Base-by-base conservation (phyloP, 2,797 vertebrate genomes). In the Sphenodon punctatus region DNA sequence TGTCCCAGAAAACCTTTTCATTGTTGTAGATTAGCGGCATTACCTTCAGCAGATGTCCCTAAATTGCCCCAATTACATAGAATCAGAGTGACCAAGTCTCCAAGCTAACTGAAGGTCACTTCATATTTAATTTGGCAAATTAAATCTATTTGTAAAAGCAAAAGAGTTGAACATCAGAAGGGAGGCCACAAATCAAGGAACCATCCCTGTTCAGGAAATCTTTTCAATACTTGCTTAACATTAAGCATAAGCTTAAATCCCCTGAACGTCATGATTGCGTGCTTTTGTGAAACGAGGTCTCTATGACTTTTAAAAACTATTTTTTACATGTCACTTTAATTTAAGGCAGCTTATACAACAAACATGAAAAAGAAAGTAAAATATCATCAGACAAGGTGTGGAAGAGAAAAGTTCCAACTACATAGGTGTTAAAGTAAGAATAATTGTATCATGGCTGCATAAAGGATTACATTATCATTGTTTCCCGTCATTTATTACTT, bases 401-500 rank as follows among this genome's bases (percentile, higher is more conserved):
- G 9, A 41, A 66, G 45, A 56, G 27, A 70, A 59, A 75, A 9
- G 5, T 80, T 59, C 43, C 49, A 27, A 23, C 23, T 67, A 15
- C 32, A 10, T 22, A 15, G 27, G 38, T 63, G 30, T 1, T 49
- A 27, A 45, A 16, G 25, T 42, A 65, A 9, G 9, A 53, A 16
- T 19, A 49, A 49, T n/a, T 53, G 27, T 27, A n/a, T n/a, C 19
- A 46, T 17, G 34, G 65, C 48, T 67, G 8, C 42, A 36, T 19
- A 4, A 10, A 70, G 39, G 9, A 20, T 73, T 20, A 43, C 58
- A 8, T 77, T 41, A 39, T 61, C 20, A 13, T 69, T 70, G 27
- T 79, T 83, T 86, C 88, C 39, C 46, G 8, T 46, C 36, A 42
- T 64, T 81, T 69, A 10, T 73, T 81, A 77, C 55, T 64, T 71